phyloP scores from a whole-genome alignment of 2,888 invertebrate species.

The Cybosia mesomella region DNA sequence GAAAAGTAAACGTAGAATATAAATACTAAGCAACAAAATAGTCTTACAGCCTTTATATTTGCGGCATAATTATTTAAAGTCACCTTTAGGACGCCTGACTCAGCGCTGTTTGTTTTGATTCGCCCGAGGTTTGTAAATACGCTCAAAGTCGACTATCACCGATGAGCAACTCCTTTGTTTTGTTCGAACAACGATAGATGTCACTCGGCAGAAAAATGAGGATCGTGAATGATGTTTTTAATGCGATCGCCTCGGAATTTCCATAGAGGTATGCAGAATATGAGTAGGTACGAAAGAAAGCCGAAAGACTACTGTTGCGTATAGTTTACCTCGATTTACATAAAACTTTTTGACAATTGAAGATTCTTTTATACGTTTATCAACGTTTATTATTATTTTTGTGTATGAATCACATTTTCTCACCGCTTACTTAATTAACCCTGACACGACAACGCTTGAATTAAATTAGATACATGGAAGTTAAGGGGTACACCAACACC shows the following conservation, averaged over 20 bases:
- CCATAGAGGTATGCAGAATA: conserved; percentile 17
- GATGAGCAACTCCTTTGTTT: conserved; percentile 48
- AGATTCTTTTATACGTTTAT: background rate
- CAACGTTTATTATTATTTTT: too few relatives aligned
- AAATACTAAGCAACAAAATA: conserved; percentile 11
- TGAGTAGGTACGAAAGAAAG: conserved; percentile 15
- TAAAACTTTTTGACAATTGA: background rate
- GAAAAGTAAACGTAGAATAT: background rate
- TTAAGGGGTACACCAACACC: too few relatives aligned
- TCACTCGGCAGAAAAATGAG: conserved; percentile 34
- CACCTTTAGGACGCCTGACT: conserved; percentile 47
- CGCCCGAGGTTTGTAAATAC: conserved; percentile 44
- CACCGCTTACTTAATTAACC: too few relatives aligned
- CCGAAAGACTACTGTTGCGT: background rate
- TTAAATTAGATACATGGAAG: too few relatives aligned
- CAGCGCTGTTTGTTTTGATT: conserved; percentile 48
- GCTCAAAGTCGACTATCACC: conserved; percentile 30
- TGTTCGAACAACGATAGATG: conserved; percentile 39
- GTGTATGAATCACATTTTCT: too few relatives aligned
- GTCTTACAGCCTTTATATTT: conserved; percentile 30
- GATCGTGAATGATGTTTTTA: conserved; percentile 25
- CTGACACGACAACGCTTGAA: too few relatives aligned
- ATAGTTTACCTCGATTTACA: background rate
- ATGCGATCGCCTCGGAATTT: conserved; percentile 20
- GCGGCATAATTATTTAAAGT: conserved; percentile 43